Evolutionary conservation across 2,797 vertebrate species (phyloP).

Genomic region (Phataginus tricuspis): DNA sequence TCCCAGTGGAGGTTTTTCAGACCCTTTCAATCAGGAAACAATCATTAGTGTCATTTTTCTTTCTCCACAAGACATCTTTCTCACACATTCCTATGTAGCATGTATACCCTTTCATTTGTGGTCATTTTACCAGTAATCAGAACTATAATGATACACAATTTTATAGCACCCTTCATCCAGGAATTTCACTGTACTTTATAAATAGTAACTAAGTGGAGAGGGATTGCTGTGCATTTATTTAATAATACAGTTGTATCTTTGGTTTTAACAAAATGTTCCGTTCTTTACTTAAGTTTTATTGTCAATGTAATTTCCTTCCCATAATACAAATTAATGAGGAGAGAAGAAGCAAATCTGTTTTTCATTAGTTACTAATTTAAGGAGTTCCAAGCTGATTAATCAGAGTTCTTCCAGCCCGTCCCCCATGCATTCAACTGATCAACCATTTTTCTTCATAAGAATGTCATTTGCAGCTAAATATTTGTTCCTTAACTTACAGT

Average conservation of each 20-base stretch:
- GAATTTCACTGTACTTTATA: slow-evolving; percentile 56
- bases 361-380: slow-evolving; percentile 84
- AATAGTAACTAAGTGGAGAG: slow-evolving; percentile 63
- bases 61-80: not conserved
- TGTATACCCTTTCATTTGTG: not conserved
- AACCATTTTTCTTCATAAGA: slow-evolving; percentile 78
- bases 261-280: slow-evolving; percentile 71
- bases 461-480: slow-evolving; percentile 34
- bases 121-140: slow-evolving; percentile 2
- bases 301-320: slow-evolving; percentile 79
- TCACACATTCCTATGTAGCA: not conserved
- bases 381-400: slow-evolving; percentile 85
- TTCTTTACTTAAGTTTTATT: slow-evolving; percentile 71
- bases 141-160: not conserved
- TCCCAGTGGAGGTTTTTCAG: not conserved
- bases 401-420: slow-evolving; percentile 57
- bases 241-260: slow-evolving; percentile 62
- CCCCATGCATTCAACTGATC: slow-evolving; percentile 73
- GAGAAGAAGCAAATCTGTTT: slow-evolving; percentile 70
- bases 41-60: not conserved
- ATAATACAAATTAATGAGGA: slow-evolving; percentile 86
- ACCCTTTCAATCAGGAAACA: not conserved
- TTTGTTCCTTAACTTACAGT: not conserved
- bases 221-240: slow-evolving; percentile 62
- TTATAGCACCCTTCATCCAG: slow-evolving; percentile 2